phyloP scores from a whole-genome alignment of 2,888 invertebrate genomes.

The Iphiclides podalirius region DNA sequence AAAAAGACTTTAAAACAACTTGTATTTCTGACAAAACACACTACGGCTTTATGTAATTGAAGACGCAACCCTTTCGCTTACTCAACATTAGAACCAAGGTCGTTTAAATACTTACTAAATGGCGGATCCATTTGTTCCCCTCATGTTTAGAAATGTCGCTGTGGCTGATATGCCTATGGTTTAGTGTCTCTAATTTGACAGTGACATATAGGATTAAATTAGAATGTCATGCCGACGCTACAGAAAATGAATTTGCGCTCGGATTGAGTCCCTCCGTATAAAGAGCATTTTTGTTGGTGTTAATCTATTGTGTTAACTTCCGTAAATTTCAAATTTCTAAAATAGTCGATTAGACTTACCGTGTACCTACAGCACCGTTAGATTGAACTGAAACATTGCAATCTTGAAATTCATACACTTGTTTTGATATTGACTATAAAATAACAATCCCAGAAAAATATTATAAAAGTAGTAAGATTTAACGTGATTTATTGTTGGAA shows the following conservation, averaged over 20 bases:
- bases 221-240: conserved; percentile 58
- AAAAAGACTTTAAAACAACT: conserved; percentile 30
- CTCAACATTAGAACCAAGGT: conserved; percentile 62
- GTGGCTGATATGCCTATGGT: conserved; percentile 69
- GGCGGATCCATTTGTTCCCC: conserved; percentile 74
- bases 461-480: conserved; percentile 6
- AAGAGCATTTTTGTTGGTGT: conserved; percentile 18
- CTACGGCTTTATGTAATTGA: conserved; percentile 49
- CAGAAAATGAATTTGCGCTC: conserved; percentile 56
- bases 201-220: conserved; percentile 74
- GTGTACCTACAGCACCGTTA: too few species aligned
- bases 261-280: conserved; percentile 44
- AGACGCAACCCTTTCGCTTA: conserved; percentile 56
- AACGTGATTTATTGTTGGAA: conserved; percentile 13
- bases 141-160: conserved; percentile 75
- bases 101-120: conserved; percentile 67
- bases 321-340: neutral
- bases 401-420: too few species aligned
- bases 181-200: conserved; percentile 74
- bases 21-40: conserved; percentile 37
- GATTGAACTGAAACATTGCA: too few species aligned
- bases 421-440: too few species aligned
- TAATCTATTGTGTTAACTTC: conserved; percentile 1
- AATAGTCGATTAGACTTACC: neutral
- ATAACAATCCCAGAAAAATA: neutral